Conservation (phyloP, 2,797 vertebrate species). For the Liparis tanakae region DNA sequence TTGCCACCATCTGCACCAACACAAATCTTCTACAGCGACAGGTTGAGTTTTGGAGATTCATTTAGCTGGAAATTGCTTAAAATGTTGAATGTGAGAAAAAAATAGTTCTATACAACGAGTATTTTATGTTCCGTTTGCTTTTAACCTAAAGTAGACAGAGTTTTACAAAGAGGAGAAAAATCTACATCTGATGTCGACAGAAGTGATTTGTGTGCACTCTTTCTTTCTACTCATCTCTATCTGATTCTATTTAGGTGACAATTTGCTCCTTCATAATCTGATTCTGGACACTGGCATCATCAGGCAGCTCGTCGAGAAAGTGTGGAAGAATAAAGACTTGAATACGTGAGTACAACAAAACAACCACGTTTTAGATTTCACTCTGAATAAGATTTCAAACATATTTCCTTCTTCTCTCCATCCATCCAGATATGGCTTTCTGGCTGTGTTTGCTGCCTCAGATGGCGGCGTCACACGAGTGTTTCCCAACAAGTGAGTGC, state of each 20-base stretch:
- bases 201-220: not conserved
- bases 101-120: not conserved
- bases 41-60: not conserved
- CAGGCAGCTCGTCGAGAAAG: constrained; percentile 93
- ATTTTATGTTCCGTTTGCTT: not conserved
- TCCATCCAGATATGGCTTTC: constrained; percentile 91
- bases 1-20: constrained; percentile 9
- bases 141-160: not conserved
- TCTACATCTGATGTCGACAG: not conserved
- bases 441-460: constrained; percentile 95
- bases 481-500: constrained; percentile 96
- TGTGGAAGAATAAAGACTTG: constrained; percentile 96
- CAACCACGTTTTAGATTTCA: not conserved
- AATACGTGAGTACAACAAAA: constrained; percentile 87
- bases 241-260: constrained; percentile 85
- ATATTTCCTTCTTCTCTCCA: constrained; percentile 2
- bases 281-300: constrained; percentile 98
- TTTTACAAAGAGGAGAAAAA: not conserved
- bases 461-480: constrained; percentile 96
- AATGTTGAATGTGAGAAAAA: not conserved
- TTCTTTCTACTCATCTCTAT: not conserved
- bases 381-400: not conserved
- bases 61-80: not conserved
- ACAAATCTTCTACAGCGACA: not conserved
- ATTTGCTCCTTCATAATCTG: constrained; percentile 95